A percentile compares a stretch with the other conserved stretches of the same genome.
Conservation (phyloP, 2,888 invertebrate species). For the Acleris sparsana region DNA sequence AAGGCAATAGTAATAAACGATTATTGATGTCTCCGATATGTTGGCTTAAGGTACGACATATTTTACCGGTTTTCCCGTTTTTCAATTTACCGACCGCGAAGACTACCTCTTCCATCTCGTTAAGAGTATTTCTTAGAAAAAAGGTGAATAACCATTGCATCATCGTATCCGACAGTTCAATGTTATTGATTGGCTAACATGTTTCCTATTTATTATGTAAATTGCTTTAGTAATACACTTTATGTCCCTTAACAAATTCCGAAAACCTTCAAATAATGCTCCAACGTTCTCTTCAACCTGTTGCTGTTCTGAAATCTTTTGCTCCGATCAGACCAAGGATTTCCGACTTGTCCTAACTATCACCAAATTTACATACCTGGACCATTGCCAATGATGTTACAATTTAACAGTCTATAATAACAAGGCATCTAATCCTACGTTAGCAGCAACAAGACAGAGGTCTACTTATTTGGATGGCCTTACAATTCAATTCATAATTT, state of each 20-base stretch:
- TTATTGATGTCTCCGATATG: no score
- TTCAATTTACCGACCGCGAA: neutral
- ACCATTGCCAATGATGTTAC: slow-evolving; percentile 16
- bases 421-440: slow-evolving; percentile 2
- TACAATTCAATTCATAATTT: slow-evolving; percentile 17
- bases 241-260: slow-evolving; percentile 13
- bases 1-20: no score
- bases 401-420: slow-evolving; percentile 8
- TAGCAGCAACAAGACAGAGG: neutral
- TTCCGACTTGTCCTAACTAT: slow-evolving; percentile 15
- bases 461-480: slow-evolving; percentile 9
- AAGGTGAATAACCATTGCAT: neutral
- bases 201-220: neutral
- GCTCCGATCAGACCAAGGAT: slow-evolving; percentile 31
- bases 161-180: neutral
- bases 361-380: slow-evolving; percentile 30
- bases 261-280: slow-evolving; percentile 20
- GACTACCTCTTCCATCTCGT: neutral
- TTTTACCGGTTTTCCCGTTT: neutral
- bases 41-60: neutral
- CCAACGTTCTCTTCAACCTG: slow-evolving; percentile 15
- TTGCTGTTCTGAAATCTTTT: slow-evolving; percentile 17
- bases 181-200: neutral
- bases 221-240: slow-evolving; percentile 1
- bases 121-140: neutral